Evolutionary conservation across 2,113 vertebrate genomes (phyloP).

Genomic region (Pionites leucogaster): DNA sequence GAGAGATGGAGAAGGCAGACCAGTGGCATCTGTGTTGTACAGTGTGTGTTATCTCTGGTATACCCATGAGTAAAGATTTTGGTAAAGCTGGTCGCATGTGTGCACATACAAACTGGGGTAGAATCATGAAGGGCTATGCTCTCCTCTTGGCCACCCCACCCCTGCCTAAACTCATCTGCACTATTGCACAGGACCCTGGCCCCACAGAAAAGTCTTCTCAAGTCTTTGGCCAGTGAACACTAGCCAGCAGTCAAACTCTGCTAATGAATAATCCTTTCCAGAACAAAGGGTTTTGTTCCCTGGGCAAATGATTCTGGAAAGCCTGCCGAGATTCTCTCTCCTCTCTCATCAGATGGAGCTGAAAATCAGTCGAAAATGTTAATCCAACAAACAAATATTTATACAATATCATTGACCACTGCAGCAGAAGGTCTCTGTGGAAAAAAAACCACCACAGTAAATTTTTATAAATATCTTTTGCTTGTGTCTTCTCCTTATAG

Average conservation of each 20-base stretch:
- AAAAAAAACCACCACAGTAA: background rate
- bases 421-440: background rate
- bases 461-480: background rate
- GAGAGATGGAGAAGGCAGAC: background rate
- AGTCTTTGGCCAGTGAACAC: background rate
- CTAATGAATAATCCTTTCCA: background rate
- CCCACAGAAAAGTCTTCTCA: background rate
- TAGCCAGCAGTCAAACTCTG: background rate
- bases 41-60: background rate
- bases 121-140: background rate
- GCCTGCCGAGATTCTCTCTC: background rate
- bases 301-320: background rate
- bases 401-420: background rate
- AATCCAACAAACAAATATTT: slow-evolving; percentile 34
- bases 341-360: background rate
- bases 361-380: background rate
- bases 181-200: accelerated
- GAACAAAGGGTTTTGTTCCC: background rate
- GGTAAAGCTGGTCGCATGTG: background rate
- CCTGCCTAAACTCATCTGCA: background rate
- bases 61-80: background rate
- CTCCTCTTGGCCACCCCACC: background rate
- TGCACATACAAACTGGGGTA: accelerated
- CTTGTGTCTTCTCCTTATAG: background rate
- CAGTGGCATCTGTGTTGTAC: background rate